phyloP scores from a whole-genome alignment of 2,113 vertebrate genomes.

The Ptilorrhoa leucosticta region DNA sequence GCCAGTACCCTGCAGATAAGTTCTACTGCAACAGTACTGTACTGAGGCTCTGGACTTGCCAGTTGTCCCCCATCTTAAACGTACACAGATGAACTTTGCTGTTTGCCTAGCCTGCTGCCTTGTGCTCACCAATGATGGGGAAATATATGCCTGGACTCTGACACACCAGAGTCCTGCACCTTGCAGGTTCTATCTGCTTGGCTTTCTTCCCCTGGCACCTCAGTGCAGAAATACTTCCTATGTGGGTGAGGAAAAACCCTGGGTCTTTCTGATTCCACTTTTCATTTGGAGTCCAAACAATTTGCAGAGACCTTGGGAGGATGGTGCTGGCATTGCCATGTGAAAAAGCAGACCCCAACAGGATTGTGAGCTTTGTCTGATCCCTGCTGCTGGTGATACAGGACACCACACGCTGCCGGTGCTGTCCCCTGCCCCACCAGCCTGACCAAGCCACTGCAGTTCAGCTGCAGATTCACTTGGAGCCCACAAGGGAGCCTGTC shows the following conservation, averaged over 20 bases:
- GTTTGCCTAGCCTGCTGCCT: not conserved
- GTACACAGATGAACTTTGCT: not conserved
- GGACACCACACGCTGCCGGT: not conserved
- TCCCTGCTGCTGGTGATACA: not conserved
- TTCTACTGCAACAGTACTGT: not conserved
- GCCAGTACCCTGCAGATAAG: not conserved
- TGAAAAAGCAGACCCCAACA: not conserved
- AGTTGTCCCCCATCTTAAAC: not conserved
- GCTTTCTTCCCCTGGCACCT: not conserved
- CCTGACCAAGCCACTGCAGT: not conserved
- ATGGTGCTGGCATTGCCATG: not conserved
- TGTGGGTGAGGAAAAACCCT: rapidly evolving
- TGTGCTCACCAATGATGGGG: not conserved
- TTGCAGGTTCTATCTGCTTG: not conserved
- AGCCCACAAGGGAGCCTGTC: not conserved
- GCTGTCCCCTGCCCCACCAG: not conserved
- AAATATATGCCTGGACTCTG: not conserved
- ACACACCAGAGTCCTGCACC: not conserved
- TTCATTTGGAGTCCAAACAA: not conserved
- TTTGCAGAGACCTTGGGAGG: not conserved
- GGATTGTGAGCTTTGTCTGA: not conserved
- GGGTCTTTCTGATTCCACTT: not conserved
- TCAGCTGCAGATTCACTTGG: not conserved
- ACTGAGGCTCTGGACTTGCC: not conserved
- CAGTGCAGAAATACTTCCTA: not conserved